Conservation (phyloP, 2,797 vertebrate genomes). For the Sylvilagus floridanus region DNA sequence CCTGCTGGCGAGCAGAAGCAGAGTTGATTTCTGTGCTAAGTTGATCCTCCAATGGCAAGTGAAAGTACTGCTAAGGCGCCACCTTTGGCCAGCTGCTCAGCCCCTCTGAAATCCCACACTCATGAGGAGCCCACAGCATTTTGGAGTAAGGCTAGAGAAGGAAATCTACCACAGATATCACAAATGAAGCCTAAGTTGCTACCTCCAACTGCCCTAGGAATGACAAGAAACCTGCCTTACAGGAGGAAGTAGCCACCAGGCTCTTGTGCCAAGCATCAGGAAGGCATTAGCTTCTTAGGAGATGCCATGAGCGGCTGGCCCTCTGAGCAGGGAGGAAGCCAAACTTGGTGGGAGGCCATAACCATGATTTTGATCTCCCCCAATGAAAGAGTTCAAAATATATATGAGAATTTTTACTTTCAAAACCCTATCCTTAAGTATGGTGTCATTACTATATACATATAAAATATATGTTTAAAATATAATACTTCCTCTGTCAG, state of each 20-base stretch:
- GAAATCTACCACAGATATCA: constrained; percentile 61
- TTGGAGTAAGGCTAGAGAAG: not conserved
- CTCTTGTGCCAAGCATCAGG: constrained; percentile 68
- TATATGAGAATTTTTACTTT: not conserved
- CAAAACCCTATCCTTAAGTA: constrained; percentile 5
- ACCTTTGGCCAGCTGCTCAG: not conserved
- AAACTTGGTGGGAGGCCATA: constrained; percentile 46
- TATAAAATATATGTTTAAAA: not conserved
- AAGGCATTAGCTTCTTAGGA: constrained; percentile 70
- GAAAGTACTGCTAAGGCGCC: not conserved
- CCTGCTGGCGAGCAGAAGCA: constrained; percentile 72
- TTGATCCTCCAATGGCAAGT: constrained; percentile 31
- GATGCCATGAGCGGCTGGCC: constrained; percentile 17
- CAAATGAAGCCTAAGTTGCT: constrained; percentile 56
- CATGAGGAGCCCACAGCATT: constrained; percentile 22
- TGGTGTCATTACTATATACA: not conserved
- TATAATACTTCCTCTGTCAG: not conserved
- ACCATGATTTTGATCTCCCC: not conserved
- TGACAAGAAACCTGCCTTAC: constrained; percentile 55
- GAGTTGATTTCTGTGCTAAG: constrained; percentile 61
- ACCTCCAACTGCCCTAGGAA: constrained; percentile 54
- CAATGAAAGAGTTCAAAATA: not conserved
- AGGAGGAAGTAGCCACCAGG: constrained; percentile 3
- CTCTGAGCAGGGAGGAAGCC: constrained; percentile 6
- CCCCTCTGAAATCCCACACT: constrained; percentile 50